phyloP scores from a whole-genome alignment of 2,888 invertebrate species.

The Lasioglossum leucozonium region DNA sequence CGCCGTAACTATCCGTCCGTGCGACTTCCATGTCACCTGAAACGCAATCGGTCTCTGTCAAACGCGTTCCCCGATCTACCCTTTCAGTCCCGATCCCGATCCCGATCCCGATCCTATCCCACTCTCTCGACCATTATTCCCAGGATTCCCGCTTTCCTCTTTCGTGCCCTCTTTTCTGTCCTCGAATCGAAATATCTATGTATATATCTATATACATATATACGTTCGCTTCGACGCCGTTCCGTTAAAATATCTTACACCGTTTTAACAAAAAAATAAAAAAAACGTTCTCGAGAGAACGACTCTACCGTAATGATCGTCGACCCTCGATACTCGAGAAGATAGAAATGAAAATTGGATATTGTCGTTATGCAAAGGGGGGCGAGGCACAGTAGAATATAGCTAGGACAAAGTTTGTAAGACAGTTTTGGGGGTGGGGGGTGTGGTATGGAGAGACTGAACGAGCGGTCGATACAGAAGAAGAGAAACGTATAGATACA shows the following conservation, averaged over 20 bases:
- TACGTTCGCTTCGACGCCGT: neutral
- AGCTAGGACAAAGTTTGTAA: neutral
- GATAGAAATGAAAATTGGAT: neutral
- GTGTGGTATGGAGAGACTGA: neutral
- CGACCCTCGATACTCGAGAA: neutral
- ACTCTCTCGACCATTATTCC: neutral
- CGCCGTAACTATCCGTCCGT: constrained; percentile 87
- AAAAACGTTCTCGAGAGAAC: neutral
- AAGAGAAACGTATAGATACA: neutral
- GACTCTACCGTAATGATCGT: neutral
- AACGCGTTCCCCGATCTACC: neutral
- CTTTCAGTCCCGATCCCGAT: neutral
- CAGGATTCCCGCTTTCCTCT: neutral
- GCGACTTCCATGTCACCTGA: constrained; percentile 84
- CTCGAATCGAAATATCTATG: neutral
- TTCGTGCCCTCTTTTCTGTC: neutral
- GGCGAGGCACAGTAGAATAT: neutral
- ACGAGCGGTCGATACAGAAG: neutral
- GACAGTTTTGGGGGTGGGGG: neutral
- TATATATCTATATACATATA: too few relatives aligned
- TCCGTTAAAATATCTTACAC: neutral
- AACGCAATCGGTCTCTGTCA: constrained; percentile 61
- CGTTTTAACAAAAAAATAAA: too few relatives aligned
- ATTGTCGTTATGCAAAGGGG: neutral
- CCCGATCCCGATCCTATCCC: constrained; percentile 2